phyloP scores from a whole-genome alignment of 1,140 invertebrate species.

The Arctopsyche grandis region DNA sequence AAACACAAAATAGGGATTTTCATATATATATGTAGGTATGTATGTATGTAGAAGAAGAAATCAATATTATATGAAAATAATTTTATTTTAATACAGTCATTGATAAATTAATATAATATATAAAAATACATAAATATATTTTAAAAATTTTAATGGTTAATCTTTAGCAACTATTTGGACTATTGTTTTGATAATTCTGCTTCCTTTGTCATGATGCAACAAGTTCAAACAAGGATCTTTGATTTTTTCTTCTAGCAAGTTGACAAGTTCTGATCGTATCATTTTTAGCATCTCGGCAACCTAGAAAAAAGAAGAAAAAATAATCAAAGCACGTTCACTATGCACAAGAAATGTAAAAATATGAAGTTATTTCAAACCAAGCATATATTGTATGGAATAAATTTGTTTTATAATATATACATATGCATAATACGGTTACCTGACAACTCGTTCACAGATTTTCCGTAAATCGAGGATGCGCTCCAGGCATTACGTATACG shows the following conservation, averaged over 20 bases:
- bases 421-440: not conserved
- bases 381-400: no score
- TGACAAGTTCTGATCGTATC: conserved; percentile 77
- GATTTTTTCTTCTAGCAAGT: conserved; percentile 83
- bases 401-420: no score
- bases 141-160: conserved; percentile 51
- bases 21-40: no score
- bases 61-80: conserved; percentile 8
- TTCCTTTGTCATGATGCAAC: conserved; percentile 77
- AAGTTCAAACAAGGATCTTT: conserved; percentile 81
- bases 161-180: conserved; percentile 74
- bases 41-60: no score
- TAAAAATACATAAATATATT: conserved; percentile 26
- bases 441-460: no score
- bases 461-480: no score
- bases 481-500: no score
- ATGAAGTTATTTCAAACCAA: not conserved
- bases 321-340: not conserved
- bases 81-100: not conserved
- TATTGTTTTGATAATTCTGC: conserved; percentile 83
- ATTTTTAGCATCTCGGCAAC: conserved; percentile 81
- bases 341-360: not conserved
- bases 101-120: not conserved
- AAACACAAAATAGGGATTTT: no score
- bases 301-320: conserved; percentile 60